Base-by-base conservation (phyloP, 2,888 invertebrate genomes). In the Spisula subtruncata region DNA sequence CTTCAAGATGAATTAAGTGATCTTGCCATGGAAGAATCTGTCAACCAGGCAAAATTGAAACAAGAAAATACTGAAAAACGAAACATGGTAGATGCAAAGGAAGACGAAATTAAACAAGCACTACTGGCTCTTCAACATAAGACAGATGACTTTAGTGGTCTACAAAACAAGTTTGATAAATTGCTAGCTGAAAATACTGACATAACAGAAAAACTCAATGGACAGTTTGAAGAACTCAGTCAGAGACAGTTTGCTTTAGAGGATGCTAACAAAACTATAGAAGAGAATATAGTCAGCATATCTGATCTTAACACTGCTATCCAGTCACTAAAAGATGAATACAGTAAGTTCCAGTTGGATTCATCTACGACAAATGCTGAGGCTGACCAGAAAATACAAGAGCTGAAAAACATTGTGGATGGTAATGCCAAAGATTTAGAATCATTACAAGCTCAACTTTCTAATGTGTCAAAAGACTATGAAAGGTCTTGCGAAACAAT, bases 1-100 rank as follows among this genome's bases (percentile, higher is more conserved):
- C 56, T 89, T 18, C 75, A 92, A 87, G 92, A 92, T 90, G 84
- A 87, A 12, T 41, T 90, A 25, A 90, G 89, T 87, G 87, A 89
- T 25, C 87, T 87, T 80, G 85, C 87, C 48, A 84, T 88, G 84
- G 90, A 92, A 51, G 86, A 90, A 79, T 89, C 92, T 79, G 89
- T 86, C 8, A 90, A 86, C 35, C 82, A 48, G 32, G 87, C 89
- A 46, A 90, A 87, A 83, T 32, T 90, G 20, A 85, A 79, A 20
- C 85, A 85, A 48, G 66, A 85, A 25, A 88, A 87, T 48, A 46
- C 86, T 66, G 89, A 91, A 54, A 80, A 90, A 12, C 75, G 90
- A 75, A 88, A 85, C 66, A 16, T 81, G 1, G 6, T 89, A 32
- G 89, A 89, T 32, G 86, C 75, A 20, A 85, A 87, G 75, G 86